These are phyloP conservation scores for Zalophus californianus DNA, from an alignment of 2,797 vertebrate species.

Conservation along the genomic window DNA sequence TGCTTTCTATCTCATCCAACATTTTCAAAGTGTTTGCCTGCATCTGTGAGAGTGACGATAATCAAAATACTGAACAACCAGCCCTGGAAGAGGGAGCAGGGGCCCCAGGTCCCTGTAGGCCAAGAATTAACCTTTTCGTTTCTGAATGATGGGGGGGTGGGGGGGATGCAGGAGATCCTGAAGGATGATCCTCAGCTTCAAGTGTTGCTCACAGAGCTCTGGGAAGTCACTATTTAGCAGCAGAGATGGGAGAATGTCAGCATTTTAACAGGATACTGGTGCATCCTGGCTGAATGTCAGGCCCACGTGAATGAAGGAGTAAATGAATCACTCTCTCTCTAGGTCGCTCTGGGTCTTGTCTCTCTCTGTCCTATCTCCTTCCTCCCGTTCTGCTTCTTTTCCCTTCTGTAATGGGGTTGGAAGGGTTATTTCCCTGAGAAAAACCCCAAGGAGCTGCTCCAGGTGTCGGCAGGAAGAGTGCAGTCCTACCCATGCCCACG, in stretches of 20 bases:
- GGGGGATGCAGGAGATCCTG: background rate
- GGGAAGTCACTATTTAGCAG: no score
- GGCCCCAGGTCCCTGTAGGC: background rate
- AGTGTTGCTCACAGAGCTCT: background rate
- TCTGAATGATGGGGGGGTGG: background rate
- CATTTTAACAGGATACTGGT: background rate
- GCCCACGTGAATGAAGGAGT: background rate
- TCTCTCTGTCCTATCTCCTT: background rate
- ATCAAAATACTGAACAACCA: background rate
- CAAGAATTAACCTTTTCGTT: background rate
- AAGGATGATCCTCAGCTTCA: background rate
- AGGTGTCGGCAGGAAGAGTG: background rate
- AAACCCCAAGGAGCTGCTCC: no score
- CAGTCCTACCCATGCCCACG: background rate
- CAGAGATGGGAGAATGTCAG: background rate
- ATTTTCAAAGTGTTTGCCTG: background rate
- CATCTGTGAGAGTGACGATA: background rate
- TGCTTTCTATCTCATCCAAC: background rate
- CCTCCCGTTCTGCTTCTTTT: background rate
- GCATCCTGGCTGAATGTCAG: background rate
- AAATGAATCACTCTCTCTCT: accelerated
- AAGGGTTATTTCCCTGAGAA: background rate
- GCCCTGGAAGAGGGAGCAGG: background rate
- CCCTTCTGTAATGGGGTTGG: background rate
- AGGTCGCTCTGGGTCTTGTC: background rate